Percentiles rank a stretch among this genome's conserved stretches.
Conservation (phyloP, 35 echinoderm and acorn worm species). For the Apostichopus parvimensis region DNA sequence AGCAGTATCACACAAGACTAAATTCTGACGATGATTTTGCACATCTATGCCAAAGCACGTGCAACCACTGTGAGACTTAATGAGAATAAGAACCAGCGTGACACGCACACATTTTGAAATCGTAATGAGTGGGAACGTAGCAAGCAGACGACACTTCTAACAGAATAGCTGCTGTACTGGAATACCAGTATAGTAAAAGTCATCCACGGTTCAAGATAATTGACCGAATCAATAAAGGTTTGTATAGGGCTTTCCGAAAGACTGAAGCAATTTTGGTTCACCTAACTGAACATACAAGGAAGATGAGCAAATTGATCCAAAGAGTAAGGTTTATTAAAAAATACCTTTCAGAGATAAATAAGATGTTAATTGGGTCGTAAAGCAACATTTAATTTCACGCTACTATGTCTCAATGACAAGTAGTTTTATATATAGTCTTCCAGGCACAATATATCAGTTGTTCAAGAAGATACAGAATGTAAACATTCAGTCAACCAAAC, state of each 20-base stretch:
- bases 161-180: neutral
- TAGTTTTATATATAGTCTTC: neutral
- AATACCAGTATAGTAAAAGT: constrained; percentile 14
- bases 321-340: neutral
- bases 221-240: constrained; percentile 35
- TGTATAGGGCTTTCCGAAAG: constrained; percentile 1
- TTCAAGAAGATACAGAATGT: neutral
- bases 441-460: neutral
- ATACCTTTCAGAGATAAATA: neutral
- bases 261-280: constrained; percentile 31
- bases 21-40: neutral
- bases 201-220: neutral
- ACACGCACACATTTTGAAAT: neutral
- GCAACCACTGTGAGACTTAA: constrained; percentile 12
- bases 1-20: neutral
- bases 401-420: neutral
- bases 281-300: neutral
- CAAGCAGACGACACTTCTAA: neutral
- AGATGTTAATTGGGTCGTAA: neutral
- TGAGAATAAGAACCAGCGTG: neutral
- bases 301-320: constrained; percentile 40
- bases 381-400: neutral
- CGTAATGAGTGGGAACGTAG: neutral
- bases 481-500: too few species aligned
- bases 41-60: constrained; percentile 31